Percentiles rank a stretch among this genome's conserved stretches.
Evolutionary conservation across 2,113 vertebrate genomes (phyloP).

Genomic region (Tursiops truncatus): DNA sequence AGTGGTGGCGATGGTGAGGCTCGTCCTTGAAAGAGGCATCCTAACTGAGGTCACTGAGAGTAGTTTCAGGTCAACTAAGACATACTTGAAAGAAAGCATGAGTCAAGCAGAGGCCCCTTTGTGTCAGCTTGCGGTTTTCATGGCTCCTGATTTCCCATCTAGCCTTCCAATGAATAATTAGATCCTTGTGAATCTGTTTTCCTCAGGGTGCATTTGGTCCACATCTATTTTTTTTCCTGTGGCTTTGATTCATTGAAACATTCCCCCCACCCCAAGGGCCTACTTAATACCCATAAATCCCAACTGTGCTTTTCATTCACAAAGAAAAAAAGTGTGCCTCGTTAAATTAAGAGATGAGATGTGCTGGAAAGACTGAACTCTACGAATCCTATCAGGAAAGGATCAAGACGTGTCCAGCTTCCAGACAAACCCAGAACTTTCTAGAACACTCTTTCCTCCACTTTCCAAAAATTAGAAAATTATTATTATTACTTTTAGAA

Average conservation of each 20-base stretch:
- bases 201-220: not conserved
- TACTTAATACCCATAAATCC: not conserved
- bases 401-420: not conserved
- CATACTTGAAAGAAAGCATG: not conserved
- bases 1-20: not conserved
- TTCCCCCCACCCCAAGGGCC: not conserved
- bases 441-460: not conserved
- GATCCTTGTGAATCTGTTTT: not conserved
- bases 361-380: not conserved
- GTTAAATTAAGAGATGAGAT: not conserved
- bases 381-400: not conserved
- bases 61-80: not conserved
- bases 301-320: not conserved
- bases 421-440: not conserved
- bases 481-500: not conserved
- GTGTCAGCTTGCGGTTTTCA: not conserved
- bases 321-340: not conserved
- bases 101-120: not conserved
- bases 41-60: accelerated
- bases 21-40: not conserved
- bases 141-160: not conserved
- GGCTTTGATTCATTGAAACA: not conserved
- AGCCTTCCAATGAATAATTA: not conserved
- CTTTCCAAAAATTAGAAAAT: not conserved
- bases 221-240: not conserved